Evolutionary conservation across 2,113 vertebrate species (phyloP).

Genomic region (Cervus canadensis): DNA sequence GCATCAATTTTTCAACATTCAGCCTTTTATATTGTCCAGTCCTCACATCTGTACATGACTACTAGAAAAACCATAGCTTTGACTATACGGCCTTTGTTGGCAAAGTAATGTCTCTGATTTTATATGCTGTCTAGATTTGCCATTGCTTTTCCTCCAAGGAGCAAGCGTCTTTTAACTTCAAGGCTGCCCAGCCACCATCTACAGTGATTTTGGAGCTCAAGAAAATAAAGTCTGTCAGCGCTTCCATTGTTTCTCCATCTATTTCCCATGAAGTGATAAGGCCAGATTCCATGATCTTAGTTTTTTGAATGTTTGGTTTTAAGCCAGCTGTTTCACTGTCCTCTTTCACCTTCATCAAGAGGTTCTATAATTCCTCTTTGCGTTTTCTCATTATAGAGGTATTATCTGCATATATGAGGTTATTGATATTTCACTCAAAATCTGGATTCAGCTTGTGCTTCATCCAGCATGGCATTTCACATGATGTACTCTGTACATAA

Average conservation of each 20-base stretch:
- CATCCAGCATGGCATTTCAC: background rate
- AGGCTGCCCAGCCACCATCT: background rate
- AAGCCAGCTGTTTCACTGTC: background rate
- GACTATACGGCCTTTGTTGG: fast-evolving
- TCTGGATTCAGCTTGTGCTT: background rate
- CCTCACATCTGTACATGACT: background rate
- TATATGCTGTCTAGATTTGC: background rate
- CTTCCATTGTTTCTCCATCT: background rate
- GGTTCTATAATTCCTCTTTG: background rate
- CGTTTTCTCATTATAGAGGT: background rate
- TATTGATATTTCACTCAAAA: fast-evolving
- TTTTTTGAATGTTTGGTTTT: background rate
- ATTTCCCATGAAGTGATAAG: background rate
- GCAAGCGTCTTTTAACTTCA: background rate
- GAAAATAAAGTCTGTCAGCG: background rate
- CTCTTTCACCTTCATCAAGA: background rate
- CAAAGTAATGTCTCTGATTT: background rate
- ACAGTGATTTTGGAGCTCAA: background rate
- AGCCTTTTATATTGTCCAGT: background rate
- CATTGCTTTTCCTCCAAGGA: background rate
- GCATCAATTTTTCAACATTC: background rate
- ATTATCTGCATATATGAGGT: background rate
- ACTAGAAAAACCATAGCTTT: background rate
- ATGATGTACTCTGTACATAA: background rate
- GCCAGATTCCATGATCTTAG: background rate